phyloP scores from a whole-genome alignment of 2,113 vertebrate genomes.

The Oceanites oceanicus region DNA sequence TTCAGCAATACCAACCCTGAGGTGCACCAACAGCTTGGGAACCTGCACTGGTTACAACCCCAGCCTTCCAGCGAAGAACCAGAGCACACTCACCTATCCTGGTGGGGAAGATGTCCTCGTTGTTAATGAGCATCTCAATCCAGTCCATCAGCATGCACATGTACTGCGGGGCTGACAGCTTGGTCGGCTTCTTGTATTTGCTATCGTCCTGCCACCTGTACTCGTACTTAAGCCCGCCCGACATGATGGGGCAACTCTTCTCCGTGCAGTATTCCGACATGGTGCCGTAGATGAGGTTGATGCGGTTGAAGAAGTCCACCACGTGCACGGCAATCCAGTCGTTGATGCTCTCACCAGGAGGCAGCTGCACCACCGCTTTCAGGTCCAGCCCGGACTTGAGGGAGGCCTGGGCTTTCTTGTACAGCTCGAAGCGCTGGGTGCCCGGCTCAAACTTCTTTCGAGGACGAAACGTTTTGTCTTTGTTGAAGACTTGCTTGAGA shows the following conservation, averaged over 20 bases:
- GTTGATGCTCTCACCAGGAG: slow-evolving; percentile 87
- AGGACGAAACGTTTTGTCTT: slow-evolving; percentile 95
- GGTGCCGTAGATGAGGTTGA: slow-evolving; percentile 98
- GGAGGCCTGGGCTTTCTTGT: slow-evolving; percentile 96
- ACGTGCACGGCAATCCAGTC: slow-evolving; percentile 97
- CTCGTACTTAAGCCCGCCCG: slow-evolving; percentile 90
- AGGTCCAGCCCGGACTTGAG: slow-evolving; percentile 95
- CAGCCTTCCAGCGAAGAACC: accelerated
- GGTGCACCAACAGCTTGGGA: neutral
- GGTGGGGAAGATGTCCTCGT: slow-evolving; percentile 94
- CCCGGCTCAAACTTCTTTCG: slow-evolving; percentile 93
- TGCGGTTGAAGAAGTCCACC: slow-evolving; percentile 98
- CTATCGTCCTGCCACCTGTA: slow-evolving; percentile 95
- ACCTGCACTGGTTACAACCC: neutral
- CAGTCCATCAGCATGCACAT: slow-evolving; percentile 98
- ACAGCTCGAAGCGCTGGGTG: slow-evolving; percentile 93
- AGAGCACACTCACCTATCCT: slow-evolving; percentile 85
- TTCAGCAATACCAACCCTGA: neutral
- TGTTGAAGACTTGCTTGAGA: slow-evolving; percentile 96
- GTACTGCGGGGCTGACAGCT: slow-evolving; percentile 90
- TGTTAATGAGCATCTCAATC: slow-evolving; percentile 95
- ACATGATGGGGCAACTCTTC: slow-evolving; percentile 93
- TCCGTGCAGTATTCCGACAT: slow-evolving; percentile 92
- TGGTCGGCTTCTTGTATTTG: slow-evolving; percentile 91
- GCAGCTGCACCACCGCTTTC: slow-evolving; percentile 90